Evolutionary conservation across 92 coral and sea anemone genomes (phyloP).

Genomic region (Virgularia gustaviana): DNA sequence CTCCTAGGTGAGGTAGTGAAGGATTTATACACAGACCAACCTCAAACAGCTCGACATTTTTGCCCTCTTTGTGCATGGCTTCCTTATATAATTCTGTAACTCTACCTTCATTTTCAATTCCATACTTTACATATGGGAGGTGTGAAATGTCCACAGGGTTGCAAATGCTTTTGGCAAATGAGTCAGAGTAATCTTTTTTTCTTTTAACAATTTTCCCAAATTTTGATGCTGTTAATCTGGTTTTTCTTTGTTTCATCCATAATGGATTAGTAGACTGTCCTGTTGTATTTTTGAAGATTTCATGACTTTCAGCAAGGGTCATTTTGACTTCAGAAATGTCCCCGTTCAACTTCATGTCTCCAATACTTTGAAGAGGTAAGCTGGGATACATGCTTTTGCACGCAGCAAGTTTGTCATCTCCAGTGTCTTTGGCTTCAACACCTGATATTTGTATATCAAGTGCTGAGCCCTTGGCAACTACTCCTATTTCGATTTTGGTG

Average conservation of each 20-base stretch:
- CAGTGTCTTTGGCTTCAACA: not conserved
- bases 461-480: not conserved
- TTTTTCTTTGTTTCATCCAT: not conserved
- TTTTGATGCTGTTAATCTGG: not conserved
- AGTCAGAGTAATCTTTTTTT: not conserved
- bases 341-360: not conserved
- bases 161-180: not conserved
- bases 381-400: not conserved
- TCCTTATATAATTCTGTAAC: not conserved
- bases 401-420: no score
- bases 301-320: not conserved
- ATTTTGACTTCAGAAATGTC: not conserved
- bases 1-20: slow-evolving; percentile 43
- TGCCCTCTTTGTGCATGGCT: slow-evolving; percentile 35
- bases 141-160: not conserved
- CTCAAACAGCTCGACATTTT: slow-evolving; percentile 13
- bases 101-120: slow-evolving; percentile 38
- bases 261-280: not conserved
- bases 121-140: slow-evolving; percentile 35
- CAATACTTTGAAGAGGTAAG: not conserved
- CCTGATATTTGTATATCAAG: not conserved
- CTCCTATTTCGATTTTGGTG: not conserved
- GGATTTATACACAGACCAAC: slow-evolving; percentile 50
- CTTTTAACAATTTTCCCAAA: not conserved
- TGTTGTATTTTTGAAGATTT: not conserved